Conservation (phyloP, 2,797 vertebrate species). For the Rachycentron canadum region DNA sequence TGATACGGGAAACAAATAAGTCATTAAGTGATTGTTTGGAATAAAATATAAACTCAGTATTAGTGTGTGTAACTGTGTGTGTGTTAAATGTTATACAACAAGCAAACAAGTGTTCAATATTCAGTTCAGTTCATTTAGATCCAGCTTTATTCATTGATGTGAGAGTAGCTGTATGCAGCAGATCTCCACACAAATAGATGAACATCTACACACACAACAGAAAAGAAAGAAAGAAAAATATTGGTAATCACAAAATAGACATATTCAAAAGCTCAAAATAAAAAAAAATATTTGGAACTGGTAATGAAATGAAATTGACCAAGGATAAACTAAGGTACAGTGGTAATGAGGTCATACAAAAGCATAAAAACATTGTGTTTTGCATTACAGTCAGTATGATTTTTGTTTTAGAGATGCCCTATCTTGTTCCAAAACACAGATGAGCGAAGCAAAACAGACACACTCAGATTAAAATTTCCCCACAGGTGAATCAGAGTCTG, state of each 20-base stretch:
- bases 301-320: background rate
- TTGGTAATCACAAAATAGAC: background rate
- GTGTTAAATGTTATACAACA: background rate
- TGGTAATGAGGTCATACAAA: background rate
- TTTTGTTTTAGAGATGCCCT: conserved; percentile 29
- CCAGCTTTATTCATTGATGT: background rate
- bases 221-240: background rate
- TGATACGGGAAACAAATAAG: background rate
- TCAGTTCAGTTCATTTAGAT: background rate
- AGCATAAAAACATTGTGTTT: background rate
- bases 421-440: conserved; percentile 28
- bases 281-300: background rate
- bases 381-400: background rate
- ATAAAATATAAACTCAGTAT: background rate
- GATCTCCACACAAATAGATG: background rate
- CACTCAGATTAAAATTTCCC: conserved; percentile 26
- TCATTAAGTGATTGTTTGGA: background rate
- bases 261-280: background rate
- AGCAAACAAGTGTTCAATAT: background rate
- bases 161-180: background rate
- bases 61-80: background rate
- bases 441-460: conserved; percentile 1
- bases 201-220: background rate
- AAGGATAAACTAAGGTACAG: background rate
- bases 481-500: conserved; percentile 45